Conservation (phyloP, 2,113 vertebrate species). For the Eubucco bourcierii region DNA sequence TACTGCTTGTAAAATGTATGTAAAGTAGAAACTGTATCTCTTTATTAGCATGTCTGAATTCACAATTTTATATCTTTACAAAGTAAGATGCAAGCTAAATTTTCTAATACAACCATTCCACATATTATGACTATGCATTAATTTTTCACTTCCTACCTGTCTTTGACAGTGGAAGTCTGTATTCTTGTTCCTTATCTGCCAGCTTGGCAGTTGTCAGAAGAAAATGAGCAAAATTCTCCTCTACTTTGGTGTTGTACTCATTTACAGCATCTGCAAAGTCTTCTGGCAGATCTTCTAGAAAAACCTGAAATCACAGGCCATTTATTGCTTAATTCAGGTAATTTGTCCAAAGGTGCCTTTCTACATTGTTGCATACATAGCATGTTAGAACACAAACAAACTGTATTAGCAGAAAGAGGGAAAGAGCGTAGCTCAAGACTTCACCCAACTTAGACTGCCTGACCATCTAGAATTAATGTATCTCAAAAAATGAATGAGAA, state of each 20-base stretch:
- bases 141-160: conserved; percentile 28
- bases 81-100: neutral
- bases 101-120: neutral
- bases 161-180: conserved; percentile 55
- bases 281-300: conserved; percentile 55
- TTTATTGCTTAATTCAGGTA: neutral
- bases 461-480: neutral
- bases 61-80: neutral
- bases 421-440: neutral
- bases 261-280: conserved; percentile 49
- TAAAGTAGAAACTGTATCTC: neutral
- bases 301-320: conserved; percentile 11
- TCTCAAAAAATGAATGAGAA: neutral
- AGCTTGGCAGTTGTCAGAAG: conserved; percentile 44
- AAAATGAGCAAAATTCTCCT: conserved; percentile 56
- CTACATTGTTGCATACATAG: neutral
- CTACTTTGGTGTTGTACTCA: conserved; percentile 45
- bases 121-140: neutral
- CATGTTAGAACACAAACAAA: neutral
- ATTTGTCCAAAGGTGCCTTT: neutral
- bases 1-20: neutral
- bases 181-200: conserved; percentile 57
- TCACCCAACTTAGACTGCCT: neutral
- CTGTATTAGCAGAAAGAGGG: neutral
- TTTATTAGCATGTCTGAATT: neutral